Base-by-base conservation (phyloP, 2,797 vertebrate species). In the Enteromius mattozi region DNA sequence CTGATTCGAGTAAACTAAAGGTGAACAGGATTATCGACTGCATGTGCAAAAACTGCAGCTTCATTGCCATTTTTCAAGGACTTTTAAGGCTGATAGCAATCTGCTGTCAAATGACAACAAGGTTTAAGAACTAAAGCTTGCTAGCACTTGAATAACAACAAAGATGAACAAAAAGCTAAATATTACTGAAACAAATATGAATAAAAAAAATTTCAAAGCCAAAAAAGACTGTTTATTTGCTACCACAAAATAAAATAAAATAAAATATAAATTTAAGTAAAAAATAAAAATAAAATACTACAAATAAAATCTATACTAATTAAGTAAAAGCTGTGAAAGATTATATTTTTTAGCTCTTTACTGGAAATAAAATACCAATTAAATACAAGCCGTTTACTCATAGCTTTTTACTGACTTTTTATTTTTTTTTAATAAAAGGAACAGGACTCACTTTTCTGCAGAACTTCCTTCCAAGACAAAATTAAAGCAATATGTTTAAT, bases 31-130 rank as follows among this genome's bases (percentile, higher is more conserved):
- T 33, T 68, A 30, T 37, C 49, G 16, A 54, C 72, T 42, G 47
- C 6, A 7, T 17, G 21, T 37, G 35, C 61, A 35, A 68, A 54
- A 68, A 40, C 47, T 8, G 72, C 16, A n/a, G 45, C 47, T 68
- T 76, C 21, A 27, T 33, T 42, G 59, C 54, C 33, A 37, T 76
- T 83, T 56, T 74, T 74, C 69, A 74, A 74, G 56, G 80, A 82
- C 70, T 82, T 65, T 63, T 14, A n/a, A 68, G 33, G 61, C 72
- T 68, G 81, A 83, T 77, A n/a, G 35, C 6, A 42, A 83, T 77
- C 81, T 83, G 72, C 47, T n/a, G 61, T 77, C 54, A 35, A 49
- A 75, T 10, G 40, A 72, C 42, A 82, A 75, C 27, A 40, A 59
- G 51, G 35, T 77, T 54, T 77, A 59, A 17, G 51, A 76, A 37